These are phyloP conservation scores for Drosophila macrospina DNA, from an alignment of 2,888 invertebrate genomes.

Conservation along the genomic window DNA sequence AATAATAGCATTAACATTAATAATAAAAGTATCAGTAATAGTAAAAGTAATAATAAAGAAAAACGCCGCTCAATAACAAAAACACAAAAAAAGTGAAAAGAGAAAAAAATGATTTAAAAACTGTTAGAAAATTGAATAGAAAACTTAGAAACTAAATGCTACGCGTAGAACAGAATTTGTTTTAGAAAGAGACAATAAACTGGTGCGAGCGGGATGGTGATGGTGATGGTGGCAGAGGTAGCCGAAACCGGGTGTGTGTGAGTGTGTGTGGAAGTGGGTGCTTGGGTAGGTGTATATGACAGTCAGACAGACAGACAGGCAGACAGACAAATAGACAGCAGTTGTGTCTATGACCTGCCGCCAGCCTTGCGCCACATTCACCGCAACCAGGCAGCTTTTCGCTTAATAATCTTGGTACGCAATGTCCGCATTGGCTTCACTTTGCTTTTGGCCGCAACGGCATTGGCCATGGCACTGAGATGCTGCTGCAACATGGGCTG, in stretches of 20 bases:
- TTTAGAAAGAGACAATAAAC: slow-evolving; percentile 64
- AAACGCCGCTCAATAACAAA: slow-evolving; percentile 39
- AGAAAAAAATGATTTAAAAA: slow-evolving; percentile 19
- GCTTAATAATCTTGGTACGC: slow-evolving; percentile 85
- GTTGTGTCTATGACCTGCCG: slow-evolving; percentile 27
- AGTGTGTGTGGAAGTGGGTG: slow-evolving; percentile 20
- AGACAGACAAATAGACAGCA: slow-evolving; percentile 22
- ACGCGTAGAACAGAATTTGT: slow-evolving; percentile 50
- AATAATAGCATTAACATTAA: slow-evolving; percentile 18
- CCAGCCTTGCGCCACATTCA: slow-evolving; percentile 76
- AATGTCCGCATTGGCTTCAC: slow-evolving; percentile 82
- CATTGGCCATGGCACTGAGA: slow-evolving; percentile 48
- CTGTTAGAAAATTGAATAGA: slow-evolving; percentile 5
- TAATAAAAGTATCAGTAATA: slow-evolving; percentile 18
- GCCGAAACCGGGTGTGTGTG: slow-evolving; percentile 4
- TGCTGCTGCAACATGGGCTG: slow-evolving; percentile 53
- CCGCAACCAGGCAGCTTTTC: slow-evolving; percentile 85
- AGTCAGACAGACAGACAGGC: slow-evolving; percentile 21
- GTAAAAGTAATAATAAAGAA: slow-evolving; percentile 17
- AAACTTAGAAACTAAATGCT: slow-evolving; percentile 62
- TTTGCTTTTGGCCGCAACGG: slow-evolving; percentile 72
- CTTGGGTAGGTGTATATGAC: slow-evolving; percentile 2
- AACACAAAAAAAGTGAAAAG: slow-evolving; percentile 20
- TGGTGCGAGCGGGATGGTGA: slow-evolving; percentile 34
- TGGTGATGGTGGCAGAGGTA: slow-evolving; percentile 16